These are phyloP conservation scores for Heliconius himera DNA, from an alignment of 1,140 invertebrate genomes.

Conservation along the genomic window DNA sequence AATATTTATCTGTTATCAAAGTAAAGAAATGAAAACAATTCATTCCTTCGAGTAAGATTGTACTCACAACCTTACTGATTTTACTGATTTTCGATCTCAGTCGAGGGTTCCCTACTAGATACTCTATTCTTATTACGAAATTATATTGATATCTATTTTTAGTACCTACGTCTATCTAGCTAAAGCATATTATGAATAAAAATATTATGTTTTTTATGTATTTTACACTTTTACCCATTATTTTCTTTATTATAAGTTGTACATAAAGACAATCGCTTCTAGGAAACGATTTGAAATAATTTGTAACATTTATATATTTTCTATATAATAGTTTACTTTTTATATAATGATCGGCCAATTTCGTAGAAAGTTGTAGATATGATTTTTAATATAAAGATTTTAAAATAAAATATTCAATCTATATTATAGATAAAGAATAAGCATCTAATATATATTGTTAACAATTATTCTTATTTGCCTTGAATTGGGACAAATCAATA, in stretches of 20 bases:
- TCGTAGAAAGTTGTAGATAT: neutral
- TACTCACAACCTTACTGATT: no score
- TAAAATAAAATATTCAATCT: neutral
- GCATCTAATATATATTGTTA: no score
- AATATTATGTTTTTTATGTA: neutral
- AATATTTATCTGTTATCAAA: no score
- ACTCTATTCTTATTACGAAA: no score
- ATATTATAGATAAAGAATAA: no score
- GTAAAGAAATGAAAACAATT: no score
- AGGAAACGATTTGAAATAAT: neutral
- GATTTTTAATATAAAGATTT: neutral
- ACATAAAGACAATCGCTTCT: neutral
- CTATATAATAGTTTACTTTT: neutral
- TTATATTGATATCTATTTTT: neutral
- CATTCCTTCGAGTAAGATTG: no score
- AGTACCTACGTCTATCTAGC: neutral
- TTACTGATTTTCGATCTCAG: no score
- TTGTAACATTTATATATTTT: neutral
- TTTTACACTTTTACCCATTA: neutral
- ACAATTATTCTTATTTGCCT: neutral
- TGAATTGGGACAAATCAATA: neutral
- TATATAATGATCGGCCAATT: neutral
- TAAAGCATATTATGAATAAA: no score
- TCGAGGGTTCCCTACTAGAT: no score
- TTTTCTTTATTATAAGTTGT: neutral